Conservation (phyloP, 1,140 invertebrate species). For the Zaprionus africanus region DNA sequence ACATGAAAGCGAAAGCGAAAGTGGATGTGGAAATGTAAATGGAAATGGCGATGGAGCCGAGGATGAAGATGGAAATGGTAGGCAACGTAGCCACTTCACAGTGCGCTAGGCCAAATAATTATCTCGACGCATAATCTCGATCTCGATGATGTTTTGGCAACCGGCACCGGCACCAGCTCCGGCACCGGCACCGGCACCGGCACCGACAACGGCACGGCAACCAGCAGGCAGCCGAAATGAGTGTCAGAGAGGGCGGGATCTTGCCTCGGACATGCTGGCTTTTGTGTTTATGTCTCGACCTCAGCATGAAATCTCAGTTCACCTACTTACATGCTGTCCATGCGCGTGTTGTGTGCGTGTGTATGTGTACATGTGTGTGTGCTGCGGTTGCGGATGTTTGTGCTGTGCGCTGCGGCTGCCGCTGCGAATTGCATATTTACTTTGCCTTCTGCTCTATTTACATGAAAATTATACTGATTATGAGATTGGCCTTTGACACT, state of each 20-base stretch:
- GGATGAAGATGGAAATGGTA: slow-evolving; percentile 28
- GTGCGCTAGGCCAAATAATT: slow-evolving; percentile 67
- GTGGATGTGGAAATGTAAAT: slow-evolving; percentile 38
- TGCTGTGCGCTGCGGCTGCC: slow-evolving; percentile 5
- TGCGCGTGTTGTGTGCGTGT: slow-evolving; percentile 9
- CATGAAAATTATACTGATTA: slow-evolving; percentile 80
- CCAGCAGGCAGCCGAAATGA: slow-evolving; percentile 31
- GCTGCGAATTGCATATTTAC: slow-evolving; percentile 30
- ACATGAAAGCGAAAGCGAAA: slow-evolving; percentile 63
- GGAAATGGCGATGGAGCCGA: slow-evolving; percentile 24
- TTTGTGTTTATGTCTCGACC: slow-evolving; percentile 45
- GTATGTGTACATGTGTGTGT: slow-evolving; percentile 19
- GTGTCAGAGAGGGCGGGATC: slow-evolving; percentile 39
- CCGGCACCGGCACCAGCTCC: not conserved
- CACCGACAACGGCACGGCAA: slow-evolving; percentile 2
- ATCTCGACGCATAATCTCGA: slow-evolving; percentile 74
- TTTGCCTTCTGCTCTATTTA: slow-evolving; percentile 49
- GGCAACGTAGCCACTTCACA: slow-evolving; percentile 38
- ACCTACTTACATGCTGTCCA: slow-evolving; percentile 21
- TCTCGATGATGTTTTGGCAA: slow-evolving; percentile 39
- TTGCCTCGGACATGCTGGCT: slow-evolving; percentile 52
- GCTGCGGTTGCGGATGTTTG: slow-evolving; percentile 15
- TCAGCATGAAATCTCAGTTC: slow-evolving; percentile 58
- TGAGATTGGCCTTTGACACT: slow-evolving; percentile 60
- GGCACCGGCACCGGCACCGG: not conserved